These are phyloP conservation scores for Drosophila lacertosa DNA, from an alignment of 1,140 invertebrate species.

Conservation along the genomic window DNA sequence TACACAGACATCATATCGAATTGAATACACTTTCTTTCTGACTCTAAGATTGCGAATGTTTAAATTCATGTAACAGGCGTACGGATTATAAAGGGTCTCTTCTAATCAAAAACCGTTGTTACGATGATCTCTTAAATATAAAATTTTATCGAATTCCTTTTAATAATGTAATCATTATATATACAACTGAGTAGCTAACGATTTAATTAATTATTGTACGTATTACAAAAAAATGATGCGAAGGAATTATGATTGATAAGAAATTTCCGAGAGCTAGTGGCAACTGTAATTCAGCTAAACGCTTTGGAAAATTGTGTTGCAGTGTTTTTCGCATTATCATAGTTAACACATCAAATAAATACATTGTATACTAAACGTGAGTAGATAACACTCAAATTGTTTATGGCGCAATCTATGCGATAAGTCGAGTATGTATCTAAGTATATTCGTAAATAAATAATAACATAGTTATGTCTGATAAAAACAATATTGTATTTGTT, in stretches of 20 bases:
- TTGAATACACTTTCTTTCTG: too few species aligned
- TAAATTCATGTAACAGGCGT: too few species aligned
- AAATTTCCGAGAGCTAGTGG: slow-evolving; percentile 19
- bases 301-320: slow-evolving; percentile 6
- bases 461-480: too few species aligned
- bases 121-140: background rate
- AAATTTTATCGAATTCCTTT: background rate
- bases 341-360: slow-evolving; percentile 2
- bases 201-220: background rate
- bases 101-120: too few species aligned
- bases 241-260: slow-evolving; percentile 12
- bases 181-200: slow-evolving; percentile 3
- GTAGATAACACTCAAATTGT: background rate
- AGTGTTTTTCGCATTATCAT: slow-evolving; percentile 5
- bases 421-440: background rate
- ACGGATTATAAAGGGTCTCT: too few species aligned
- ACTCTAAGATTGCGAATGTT: too few species aligned
- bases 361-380: slow-evolving; percentile 4
- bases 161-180: background rate
- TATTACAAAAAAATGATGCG: background rate
- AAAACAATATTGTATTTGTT: too few species aligned
- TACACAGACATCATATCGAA: too few species aligned
- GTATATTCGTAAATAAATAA: too few species aligned
- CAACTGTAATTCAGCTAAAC: slow-evolving; percentile 1
- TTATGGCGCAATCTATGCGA: slow-evolving; percentile 9